Base-by-base conservation (phyloP, 2,113 vertebrate genomes). In the Nycticorax nycticorax region DNA sequence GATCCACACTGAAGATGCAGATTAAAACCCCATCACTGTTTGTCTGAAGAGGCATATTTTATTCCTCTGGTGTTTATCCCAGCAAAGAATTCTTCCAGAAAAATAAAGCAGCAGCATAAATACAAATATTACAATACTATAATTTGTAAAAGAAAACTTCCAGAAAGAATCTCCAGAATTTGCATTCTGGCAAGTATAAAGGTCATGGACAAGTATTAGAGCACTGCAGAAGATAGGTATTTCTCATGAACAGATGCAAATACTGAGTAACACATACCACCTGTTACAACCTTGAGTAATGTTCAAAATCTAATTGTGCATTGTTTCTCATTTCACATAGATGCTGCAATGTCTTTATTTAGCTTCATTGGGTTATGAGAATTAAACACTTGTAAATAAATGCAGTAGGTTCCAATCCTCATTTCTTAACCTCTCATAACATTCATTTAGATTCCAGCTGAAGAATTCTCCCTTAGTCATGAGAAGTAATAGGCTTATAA, bases 401-500 rank as follows among this genome's bases (percentile, higher is more conserved):
- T 83, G 30, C 47, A 75, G 52, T 21, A 57, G 39, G 26, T 88
- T 89, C 17, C 33, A 79, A 26, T 64, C 18, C 6, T 91, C 16
- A 79, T 92, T 96, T 88, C 68, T 95, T 92, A 79, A 68, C n/a
- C 33, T 89, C 43, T 95, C n/a, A 60, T 76, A 85, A 75, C 53
- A 76, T 9, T 93, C 20, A 85, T 89, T 94, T 86, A 92, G 35
- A 85, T 68, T 74, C 37, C 69, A 93, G 50, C 55, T 71, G 93
- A 93, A 63, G 35, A 71, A 85, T 85, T 89, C 83, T 78, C 37
- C 76, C 89, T 93, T 80, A 93, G n/a, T 92, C 69, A 35, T 77
- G 56, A 97, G 63, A 95, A 93, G 68, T 88, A 93, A 63, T 33
- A 87, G 85, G 68, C 69, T 90, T 85, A 93, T 53, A 83, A 94